phyloP scores from a whole-genome alignment of 2,797 vertebrate species.

The Propithecus perrieri region DNA sequence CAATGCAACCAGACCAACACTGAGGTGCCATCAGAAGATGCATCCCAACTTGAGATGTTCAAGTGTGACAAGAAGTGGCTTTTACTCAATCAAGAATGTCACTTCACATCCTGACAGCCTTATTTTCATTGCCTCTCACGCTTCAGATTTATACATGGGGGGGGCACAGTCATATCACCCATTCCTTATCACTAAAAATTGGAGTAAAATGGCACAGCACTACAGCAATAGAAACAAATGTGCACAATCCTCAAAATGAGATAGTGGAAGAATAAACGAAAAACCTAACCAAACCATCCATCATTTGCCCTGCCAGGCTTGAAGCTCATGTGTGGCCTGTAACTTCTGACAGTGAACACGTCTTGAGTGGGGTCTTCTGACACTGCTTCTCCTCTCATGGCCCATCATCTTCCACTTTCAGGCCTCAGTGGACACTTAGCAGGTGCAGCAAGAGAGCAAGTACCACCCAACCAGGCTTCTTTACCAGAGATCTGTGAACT shows the following conservation, averaged over 20 bases:
- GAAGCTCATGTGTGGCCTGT: not conserved
- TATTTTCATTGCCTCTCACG: not conserved
- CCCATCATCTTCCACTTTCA: not conserved
- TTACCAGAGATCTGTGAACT: not conserved
- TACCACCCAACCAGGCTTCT: not conserved
- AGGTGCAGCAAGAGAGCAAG: not conserved
- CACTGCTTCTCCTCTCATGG: not conserved
- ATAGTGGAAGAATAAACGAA: not conserved
- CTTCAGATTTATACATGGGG: not conserved
- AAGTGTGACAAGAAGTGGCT: not conserved
- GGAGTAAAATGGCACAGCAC: not conserved
- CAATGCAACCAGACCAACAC: not conserved
- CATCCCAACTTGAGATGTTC: not conserved
- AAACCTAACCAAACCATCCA: not conserved
- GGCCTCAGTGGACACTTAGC: not conserved
- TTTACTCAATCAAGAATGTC: constrained; percentile 5
- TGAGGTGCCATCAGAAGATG: not conserved
- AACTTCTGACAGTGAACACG: not conserved
- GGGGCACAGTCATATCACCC: not conserved
- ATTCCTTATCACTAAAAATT: constrained; percentile 8
- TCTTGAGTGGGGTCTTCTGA: not conserved
- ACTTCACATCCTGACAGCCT: constrained; percentile 23
- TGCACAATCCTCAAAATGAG: not conserved
- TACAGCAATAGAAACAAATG: constrained; percentile 21
- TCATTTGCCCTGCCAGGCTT: not conserved